Conservation (phyloP, 2,888 invertebrate genomes). For the Zele albiditarsus region DNA sequence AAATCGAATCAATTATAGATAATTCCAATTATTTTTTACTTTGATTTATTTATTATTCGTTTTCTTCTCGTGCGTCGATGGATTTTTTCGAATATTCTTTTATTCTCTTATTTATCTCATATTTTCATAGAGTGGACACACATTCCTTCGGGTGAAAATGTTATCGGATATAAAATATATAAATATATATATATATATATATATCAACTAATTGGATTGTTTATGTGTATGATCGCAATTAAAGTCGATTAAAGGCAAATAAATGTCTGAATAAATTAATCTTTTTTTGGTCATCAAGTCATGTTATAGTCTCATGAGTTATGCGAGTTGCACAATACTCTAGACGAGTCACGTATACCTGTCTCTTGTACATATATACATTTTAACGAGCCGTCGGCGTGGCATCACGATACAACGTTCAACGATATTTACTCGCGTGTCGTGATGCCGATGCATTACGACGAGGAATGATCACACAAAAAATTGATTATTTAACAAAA, state of each 20-base stretch:
- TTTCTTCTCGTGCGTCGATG: not conserved
- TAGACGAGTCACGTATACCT: constrained; percentile 37
- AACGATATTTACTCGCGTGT: constrained; percentile 36
- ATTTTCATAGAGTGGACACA: not conserved
- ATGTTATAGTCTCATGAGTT: constrained; percentile 34
- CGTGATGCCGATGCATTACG: constrained; percentile 25
- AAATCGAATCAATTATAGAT: not conserved
- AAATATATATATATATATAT: not conserved
- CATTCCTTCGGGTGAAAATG: not conserved
- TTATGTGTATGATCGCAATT: constrained; percentile 13
- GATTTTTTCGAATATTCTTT: not conserved
- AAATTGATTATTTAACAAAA: not conserved
- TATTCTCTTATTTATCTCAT: not conserved
- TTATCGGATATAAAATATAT: not conserved
- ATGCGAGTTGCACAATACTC: constrained; percentile 43
- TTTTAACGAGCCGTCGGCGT: constrained; percentile 32
- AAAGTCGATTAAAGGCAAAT: not conserved
- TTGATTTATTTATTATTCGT: constrained; percentile 1
- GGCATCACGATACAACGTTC: constrained; percentile 36
- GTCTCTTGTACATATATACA: constrained; percentile 29
- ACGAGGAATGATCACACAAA: not conserved
- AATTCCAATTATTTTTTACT: not conserved
- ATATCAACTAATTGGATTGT: not conserved
- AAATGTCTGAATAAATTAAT: constrained; percentile 28
- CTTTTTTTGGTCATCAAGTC: not conserved